These are phyloP conservation scores for Tetramorium parvispinum DNA, from an alignment of 1,140 invertebrate genomes.

Conservation along the genomic window DNA sequence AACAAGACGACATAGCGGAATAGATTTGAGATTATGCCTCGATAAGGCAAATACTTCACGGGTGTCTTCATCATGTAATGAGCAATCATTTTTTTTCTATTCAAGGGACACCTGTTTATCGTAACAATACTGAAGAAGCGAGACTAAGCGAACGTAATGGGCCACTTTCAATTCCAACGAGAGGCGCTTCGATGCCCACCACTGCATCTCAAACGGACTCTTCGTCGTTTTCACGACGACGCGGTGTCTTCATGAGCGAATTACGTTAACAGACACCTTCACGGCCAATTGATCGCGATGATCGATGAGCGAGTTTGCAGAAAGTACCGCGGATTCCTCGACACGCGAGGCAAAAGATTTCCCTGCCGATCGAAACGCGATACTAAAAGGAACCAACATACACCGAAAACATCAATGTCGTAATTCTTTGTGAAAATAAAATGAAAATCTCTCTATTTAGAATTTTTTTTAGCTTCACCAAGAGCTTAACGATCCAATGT, in stretches of 20 bases:
- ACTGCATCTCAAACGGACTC: constrained; percentile 39
- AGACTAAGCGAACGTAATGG: constrained; percentile 47
- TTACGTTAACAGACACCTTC: constrained; percentile 51
- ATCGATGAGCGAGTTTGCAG: constrained; percentile 44
- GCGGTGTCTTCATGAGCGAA: constrained; percentile 1
- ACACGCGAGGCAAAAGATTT: constrained; percentile 22
- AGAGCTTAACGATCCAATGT: neutral
- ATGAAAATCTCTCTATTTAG: neutral
- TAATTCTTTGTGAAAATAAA: neutral
- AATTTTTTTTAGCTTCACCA: neutral
- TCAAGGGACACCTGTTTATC: neutral
- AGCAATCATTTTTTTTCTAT: neutral
- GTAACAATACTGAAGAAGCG: constrained; percentile 20
- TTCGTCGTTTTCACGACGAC: constrained; percentile 18
- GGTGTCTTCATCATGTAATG: neutral
- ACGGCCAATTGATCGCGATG: constrained; percentile 44
- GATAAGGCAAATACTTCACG: neutral
- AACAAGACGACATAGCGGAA: constrained; percentile 2
- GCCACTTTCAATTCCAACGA: constrained; percentile 36
- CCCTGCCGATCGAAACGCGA: neutral
- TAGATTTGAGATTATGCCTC: neutral
- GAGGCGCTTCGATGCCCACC: constrained; percentile 56
- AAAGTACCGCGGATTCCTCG: constrained; percentile 15
- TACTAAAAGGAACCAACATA: neutral
- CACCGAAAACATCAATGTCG: neutral